Evolutionary conservation across 1,140 invertebrate species (phyloP), one percentile per base, ranked within the genome.

Genomic region (Bathynomus jamesi): DNA sequence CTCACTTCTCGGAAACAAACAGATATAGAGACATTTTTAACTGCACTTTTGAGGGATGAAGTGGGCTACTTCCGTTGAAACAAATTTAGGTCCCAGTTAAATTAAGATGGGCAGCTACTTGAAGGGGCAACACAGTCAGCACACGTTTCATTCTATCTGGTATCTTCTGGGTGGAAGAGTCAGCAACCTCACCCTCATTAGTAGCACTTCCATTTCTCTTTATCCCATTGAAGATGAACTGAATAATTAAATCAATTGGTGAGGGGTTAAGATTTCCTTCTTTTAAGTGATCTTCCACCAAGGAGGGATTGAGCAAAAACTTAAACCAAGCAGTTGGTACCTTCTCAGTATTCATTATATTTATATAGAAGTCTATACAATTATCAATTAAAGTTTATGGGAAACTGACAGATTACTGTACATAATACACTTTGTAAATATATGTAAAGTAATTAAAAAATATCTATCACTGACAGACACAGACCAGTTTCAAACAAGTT

Each of bases 231-330:
- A 69, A 73, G 17, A 73, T 73, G 28, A 73, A 73, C 63, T 73
- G 72, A 29, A 73, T 69, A 31, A 73, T 73, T 4, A 73, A 65
- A 2, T 64, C 67, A 32, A 73, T 73, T 60, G 72, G 62, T 28
- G 72, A 69, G 27, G 72, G 67, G 21, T 73, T 71, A 28, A 71
- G 75, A 46, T 76, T 68, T 13, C 60, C 24, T 53, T 70, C 67
- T 21, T 71, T 67, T 21, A 73, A 62, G 25, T 76, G 75, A 4
- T 72, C 72, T 13, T 76, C 75, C 28, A 76, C 46, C 24, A 73
- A 68, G 46, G 75, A 64, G 10, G 75, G 75, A 65, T 76, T 76
- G 11, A 76, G 46, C n/a, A 76, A 28, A 24, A 76, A 76, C 40
- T 76, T 72, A 76, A 76, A 76, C 69, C 72, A 76, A 29, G 75